A percentile compares a stretch with the other conserved stretches of the same genome.
phyloP scores from a whole-genome alignment of 2,113 vertebrate genomes.

The Hoplias malabaricus region DNA sequence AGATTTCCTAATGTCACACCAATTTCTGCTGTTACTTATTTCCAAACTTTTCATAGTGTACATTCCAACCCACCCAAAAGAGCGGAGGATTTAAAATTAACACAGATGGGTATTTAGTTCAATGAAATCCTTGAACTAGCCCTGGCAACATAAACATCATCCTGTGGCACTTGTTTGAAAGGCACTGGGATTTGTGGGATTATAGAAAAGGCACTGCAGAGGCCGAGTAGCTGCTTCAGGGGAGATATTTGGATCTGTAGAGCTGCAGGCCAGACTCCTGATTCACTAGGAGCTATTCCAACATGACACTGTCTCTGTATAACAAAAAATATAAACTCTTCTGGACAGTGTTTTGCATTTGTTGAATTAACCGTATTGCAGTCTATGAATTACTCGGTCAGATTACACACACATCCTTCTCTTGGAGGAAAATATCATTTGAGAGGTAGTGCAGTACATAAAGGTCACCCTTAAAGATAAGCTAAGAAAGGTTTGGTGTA shows the following conservation, averaged over 20 bases:
- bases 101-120: constrained; percentile 73
- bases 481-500: too few species aligned
- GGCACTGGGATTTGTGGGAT: constrained; percentile 72
- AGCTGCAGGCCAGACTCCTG: not conserved
- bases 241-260: constrained; percentile 9
- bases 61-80: constrained; percentile 50
- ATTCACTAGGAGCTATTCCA: not conserved
- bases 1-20: too few species aligned
- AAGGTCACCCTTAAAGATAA: too few species aligned
- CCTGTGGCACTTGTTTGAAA: constrained; percentile 65
- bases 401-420: too few species aligned
- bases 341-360: not conserved
- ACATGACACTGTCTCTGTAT: not conserved
- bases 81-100: constrained; percentile 61
- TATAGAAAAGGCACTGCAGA: constrained; percentile 48
- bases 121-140: constrained; percentile 63
- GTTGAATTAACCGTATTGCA: not conserved
- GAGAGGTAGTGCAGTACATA: too few species aligned
- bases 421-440: too few species aligned
- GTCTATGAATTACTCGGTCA: too few species aligned
- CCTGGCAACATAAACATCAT: constrained; percentile 59
- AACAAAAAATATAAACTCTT: not conserved
- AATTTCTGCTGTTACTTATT: not conserved
- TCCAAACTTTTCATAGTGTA: constrained; percentile 35
- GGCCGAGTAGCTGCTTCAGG: constrained; percentile 64